Conservation (phyloP, 2,888 invertebrate genomes). For the Cantharis rustica region DNA sequence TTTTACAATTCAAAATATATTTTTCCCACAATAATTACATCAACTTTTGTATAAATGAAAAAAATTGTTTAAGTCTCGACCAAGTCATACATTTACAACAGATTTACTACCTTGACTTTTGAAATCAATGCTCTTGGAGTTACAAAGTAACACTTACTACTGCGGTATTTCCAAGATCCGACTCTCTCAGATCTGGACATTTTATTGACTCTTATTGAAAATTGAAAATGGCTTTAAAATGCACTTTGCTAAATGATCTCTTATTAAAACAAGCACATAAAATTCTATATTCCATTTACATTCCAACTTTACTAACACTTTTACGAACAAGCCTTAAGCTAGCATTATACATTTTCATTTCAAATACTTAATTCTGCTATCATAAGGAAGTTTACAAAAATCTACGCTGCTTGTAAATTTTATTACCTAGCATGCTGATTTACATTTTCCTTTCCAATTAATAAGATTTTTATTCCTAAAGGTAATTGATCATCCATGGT, state of each 20-base stretch:
- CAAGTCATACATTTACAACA: neutral
- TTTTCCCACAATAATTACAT: neutral
- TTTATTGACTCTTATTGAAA: neutral
- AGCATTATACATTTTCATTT: neutral
- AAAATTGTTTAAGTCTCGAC: too few species aligned
- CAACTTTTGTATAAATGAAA: neutral
- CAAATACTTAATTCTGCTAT: neutral
- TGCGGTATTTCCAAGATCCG: neutral
- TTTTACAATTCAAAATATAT: neutral
- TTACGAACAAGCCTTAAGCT: neutral
- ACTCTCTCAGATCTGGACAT: neutral
- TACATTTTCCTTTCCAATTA: neutral
- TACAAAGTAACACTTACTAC: neutral
- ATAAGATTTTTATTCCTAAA: neutral
- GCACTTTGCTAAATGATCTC: neutral
- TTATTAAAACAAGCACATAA: neutral
- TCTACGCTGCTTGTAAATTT: neutral
- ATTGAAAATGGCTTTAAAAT: too few species aligned
- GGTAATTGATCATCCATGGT: neutral
- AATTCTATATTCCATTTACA: neutral
- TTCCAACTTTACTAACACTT: neutral
- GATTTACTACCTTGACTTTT: neutral
- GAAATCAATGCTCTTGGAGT: neutral
- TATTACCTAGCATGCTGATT: neutral
- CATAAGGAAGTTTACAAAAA: neutral